Evolutionary conservation across 2,797 vertebrate species (phyloP).

Genomic region (Ptychobarbus kaznakovi): DNA sequence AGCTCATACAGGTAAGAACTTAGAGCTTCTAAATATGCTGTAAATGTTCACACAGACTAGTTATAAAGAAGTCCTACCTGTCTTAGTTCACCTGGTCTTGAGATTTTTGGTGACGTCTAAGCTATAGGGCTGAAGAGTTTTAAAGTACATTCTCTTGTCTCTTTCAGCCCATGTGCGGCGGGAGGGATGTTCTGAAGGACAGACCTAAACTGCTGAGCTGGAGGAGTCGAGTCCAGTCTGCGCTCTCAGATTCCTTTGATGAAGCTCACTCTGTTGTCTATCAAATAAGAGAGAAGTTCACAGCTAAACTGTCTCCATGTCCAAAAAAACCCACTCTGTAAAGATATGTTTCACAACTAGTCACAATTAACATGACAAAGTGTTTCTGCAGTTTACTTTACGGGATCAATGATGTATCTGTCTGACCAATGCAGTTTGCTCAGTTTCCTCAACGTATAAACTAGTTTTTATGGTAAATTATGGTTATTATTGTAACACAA

Average conservation of each 20-base stretch:
- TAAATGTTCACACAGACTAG: neutral
- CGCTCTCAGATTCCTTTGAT: slow-evolving; percentile 69
- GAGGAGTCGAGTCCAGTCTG: slow-evolving; percentile 72
- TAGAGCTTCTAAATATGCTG: neutral
- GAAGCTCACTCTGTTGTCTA: slow-evolving; percentile 72
- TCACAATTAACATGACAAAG: neutral
- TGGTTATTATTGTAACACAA: too few relatives aligned
- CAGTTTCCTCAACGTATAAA: too few relatives aligned
- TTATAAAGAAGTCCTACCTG: neutral
- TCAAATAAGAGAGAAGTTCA: slow-evolving; percentile 66
- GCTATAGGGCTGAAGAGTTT: slow-evolving; percentile 64
- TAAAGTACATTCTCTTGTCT: neutral
- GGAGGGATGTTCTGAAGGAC: slow-evolving; percentile 72
- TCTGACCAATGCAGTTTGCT: neutral
- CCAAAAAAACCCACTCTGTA: neutral
- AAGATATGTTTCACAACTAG: neutral
- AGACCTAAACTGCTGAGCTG: slow-evolving; percentile 72
- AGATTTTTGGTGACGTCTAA: neutral
- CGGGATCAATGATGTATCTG: neutral
- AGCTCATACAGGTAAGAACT: slow-evolving; percentile 78
- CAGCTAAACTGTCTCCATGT: slow-evolving; percentile 66
- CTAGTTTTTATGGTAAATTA: too few relatives aligned
- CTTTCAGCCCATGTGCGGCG: slow-evolving; percentile 71
- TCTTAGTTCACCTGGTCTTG: neutral
- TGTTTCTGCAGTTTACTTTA: neutral